Evolutionary conservation across 2,113 vertebrate species (phyloP).

Genomic region (Xerus inauris): DNA sequence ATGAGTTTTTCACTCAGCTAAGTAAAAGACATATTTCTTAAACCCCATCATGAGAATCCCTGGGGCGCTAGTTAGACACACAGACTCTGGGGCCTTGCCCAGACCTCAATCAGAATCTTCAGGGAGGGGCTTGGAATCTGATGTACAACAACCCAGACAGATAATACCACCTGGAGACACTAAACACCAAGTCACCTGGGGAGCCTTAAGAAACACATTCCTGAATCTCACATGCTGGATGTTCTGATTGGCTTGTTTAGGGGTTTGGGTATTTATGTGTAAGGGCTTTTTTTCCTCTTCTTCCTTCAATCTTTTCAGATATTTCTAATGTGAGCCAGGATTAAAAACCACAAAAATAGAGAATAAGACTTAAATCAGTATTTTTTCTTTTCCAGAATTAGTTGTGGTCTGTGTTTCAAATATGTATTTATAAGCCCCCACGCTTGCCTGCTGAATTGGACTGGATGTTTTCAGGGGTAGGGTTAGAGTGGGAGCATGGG

Average conservation of each 20-base stretch:
- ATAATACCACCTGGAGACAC: not conserved
- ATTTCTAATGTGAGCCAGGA: not conserved
- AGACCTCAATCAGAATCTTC: slow-evolving; percentile 12
- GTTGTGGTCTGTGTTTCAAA: not conserved
- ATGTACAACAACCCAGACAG: not conserved
- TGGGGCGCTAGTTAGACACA: not conserved
- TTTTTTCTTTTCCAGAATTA: not conserved
- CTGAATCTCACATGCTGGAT: not conserved
- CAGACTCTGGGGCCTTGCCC: not conserved
- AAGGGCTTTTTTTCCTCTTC: not conserved
- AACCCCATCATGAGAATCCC: not conserved
- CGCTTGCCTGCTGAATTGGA: not conserved
- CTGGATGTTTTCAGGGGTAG: not conserved
- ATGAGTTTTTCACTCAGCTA: not conserved
- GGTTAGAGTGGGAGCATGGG: too few relatives aligned
- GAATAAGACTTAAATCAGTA: not conserved
- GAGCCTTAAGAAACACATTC: not conserved
- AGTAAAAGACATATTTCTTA: not conserved
- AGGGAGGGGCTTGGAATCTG: slow-evolving; percentile 18
- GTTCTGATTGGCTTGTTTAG: not conserved
- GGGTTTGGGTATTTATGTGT: not conserved
- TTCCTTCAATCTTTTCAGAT: not conserved
- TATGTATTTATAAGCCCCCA: not conserved
- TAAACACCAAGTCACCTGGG: not conserved
- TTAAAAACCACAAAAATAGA: slow-evolving; percentile 22